These are phyloP conservation scores for Passer montanus DNA, from an alignment of 2,113 vertebrate species.

Conservation along the genomic window DNA sequence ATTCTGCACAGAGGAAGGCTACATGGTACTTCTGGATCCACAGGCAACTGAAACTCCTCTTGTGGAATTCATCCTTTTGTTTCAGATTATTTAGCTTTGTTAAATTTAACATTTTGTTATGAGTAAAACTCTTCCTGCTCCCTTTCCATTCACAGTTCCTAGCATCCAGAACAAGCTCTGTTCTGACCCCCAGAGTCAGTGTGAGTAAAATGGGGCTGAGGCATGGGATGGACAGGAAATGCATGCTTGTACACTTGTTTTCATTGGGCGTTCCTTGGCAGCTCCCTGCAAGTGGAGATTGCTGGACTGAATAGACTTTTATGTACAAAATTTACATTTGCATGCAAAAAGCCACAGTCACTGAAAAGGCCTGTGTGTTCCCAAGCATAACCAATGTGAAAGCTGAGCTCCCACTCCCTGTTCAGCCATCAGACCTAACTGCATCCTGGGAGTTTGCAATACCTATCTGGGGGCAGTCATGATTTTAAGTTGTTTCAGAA, in stretches of 20 bases:
- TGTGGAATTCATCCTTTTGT: not conserved
- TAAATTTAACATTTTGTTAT: not conserved
- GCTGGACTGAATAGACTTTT: constrained; percentile 58
- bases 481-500: not conserved
- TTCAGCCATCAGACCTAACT: not conserved
- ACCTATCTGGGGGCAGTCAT: not conserved
- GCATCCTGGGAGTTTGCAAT: not conserved
- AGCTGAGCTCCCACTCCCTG: not conserved
- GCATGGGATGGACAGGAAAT: constrained; percentile 63
- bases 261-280: constrained; percentile 53
- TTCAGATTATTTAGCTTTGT: not conserved
- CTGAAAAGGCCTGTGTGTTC: constrained; percentile 60
- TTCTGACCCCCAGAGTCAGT: constrained; percentile 48
- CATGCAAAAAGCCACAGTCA: constrained; percentile 57
- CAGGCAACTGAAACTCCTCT: not conserved
- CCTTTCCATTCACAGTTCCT: constrained; percentile 46
- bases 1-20: not conserved
- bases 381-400: not conserved
- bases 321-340: constrained; percentile 63
- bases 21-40: not conserved
- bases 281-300: constrained; percentile 14
- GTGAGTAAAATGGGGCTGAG: constrained; percentile 42
- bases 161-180: constrained; percentile 45
- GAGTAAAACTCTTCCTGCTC: constrained; percentile 29
- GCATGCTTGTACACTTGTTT: constrained; percentile 60